Base-by-base conservation (phyloP, 1,140 invertebrate genomes). In the Aphelinus certus region DNA sequence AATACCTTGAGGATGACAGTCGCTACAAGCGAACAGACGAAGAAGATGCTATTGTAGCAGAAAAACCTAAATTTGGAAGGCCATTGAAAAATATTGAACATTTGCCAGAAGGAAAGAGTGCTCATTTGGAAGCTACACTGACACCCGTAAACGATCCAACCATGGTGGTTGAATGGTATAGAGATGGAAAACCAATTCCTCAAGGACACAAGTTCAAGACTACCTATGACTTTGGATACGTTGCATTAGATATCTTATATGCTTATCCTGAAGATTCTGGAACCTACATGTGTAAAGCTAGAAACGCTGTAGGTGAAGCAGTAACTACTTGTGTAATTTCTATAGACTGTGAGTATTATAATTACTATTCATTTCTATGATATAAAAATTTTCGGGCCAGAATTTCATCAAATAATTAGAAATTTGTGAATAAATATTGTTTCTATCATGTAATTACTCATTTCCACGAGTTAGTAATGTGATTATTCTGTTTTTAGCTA, bases 91-190 rank as follows among this genome's bases (percentile, higher is more conserved):
- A 95, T 81, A 90, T 93, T 57, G 94, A 93, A 78, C 92, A 95
- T 81, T 89, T 96, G 3, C 89, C 92, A 48, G 97, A 98, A 88
- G 96, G 96, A n/a, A 91, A 94, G 77, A 93, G 93, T 53, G 95
- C 96, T 75, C 97, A 99, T 88, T 91, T 99, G 82, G 97, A 99
- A 89, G 97, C 96, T 26, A 97, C 96, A 3, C 87, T 99, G 3
- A 96, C 96, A 6, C 97, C 97, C 1, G 95, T 97, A 0, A 97
- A 97, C 84, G 97, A 99, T 88, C 95, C 96, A 3, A 96, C 95
- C 1, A 96, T 98, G 95, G 92, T 93, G 73, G 95, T 99, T 43
- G 96, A 98, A 88, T 98, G 97, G 97, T 97, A 92, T 85, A 93
- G 95, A 83, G 96, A 98, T 88, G 97, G 96, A 69, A 91, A 91